Percentiles rank a stretch among this genome's conserved stretches.
phyloP scores from a whole-genome alignment of 2,888 invertebrate species.

The Aquatica leii region DNA sequence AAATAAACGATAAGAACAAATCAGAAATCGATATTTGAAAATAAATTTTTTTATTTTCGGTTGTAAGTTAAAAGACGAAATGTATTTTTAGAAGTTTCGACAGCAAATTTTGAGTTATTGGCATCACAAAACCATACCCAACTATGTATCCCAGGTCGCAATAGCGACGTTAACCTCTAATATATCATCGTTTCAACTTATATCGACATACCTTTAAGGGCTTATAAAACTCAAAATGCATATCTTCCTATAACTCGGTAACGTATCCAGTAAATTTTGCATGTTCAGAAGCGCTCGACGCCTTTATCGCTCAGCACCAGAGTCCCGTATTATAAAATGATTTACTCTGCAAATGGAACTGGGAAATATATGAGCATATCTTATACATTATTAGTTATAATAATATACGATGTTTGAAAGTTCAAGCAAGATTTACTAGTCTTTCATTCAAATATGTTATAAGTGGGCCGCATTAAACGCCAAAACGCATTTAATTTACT shows the following conservation, averaged over 20 bases:
- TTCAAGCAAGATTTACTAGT: constrained; percentile 39
- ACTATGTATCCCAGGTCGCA: constrained; percentile 31
- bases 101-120: constrained; percentile 29
- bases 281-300: constrained; percentile 50
- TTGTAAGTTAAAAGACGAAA: not conserved
- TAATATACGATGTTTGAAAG: constrained; percentile 46
- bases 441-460: constrained; percentile 22
- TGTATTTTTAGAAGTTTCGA: constrained; percentile 5
- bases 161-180: constrained; percentile 45
- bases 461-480: constrained; percentile 10
- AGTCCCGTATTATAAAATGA: constrained; percentile 56
- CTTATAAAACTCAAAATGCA: constrained; percentile 55
- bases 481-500: constrained; percentile 2
- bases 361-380: constrained; percentile 55
- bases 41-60: constrained; percentile 1
- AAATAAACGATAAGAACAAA: too few species aligned
- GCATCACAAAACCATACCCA: constrained; percentile 24
- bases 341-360: constrained; percentile 56
- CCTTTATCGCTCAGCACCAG: constrained; percentile 57
- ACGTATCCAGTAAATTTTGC: constrained; percentile 52
- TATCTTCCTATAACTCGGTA: constrained; percentile 53
- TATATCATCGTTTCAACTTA: constrained; percentile 52
- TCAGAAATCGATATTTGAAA: too few species aligned
- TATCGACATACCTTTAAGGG: constrained; percentile 52
- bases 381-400: constrained; percentile 54